Evolutionary conservation across 2,113 vertebrate genomes (phyloP).

Genomic region (Oriolus oriolus): DNA sequence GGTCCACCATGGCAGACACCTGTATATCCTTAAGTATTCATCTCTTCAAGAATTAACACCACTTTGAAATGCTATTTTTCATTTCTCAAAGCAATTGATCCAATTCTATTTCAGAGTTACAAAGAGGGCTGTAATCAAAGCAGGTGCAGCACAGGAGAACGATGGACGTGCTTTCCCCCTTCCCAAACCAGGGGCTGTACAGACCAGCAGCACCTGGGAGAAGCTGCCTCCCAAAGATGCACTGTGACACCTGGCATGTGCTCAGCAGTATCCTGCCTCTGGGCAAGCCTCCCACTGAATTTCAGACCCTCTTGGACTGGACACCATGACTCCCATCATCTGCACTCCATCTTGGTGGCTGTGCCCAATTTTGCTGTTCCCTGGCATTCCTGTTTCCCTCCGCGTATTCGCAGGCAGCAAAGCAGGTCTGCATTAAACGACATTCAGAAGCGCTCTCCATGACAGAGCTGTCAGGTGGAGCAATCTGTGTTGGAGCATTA

Average conservation of each 20-base stretch:
- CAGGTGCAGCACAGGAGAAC: background rate
- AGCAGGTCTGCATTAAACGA: background rate
- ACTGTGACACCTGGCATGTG: background rate
- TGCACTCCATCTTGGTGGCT: background rate
- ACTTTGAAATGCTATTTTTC: background rate
- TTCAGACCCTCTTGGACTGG: background rate
- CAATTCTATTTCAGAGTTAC: background rate
- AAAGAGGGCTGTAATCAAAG: background rate
- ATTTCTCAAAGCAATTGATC: background rate
- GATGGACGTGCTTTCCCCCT: background rate
- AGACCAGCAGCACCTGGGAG: background rate
- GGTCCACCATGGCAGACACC: background rate
- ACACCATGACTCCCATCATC: rapidly evolving
- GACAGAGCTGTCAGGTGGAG: background rate
- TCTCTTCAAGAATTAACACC: background rate
- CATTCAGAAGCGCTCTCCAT: background rate
- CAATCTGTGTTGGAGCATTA: background rate
- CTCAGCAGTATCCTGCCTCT: background rate
- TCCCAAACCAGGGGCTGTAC: background rate
- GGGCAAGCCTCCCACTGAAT: background rate
- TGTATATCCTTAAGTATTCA: background rate
- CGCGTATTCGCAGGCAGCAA: rapidly evolving
- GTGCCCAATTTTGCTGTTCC: background rate
- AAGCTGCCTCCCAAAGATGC: background rate
- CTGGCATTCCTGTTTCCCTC: background rate